phyloP scores from a whole-genome alignment of 2,888 invertebrate species.

The Noctua comes region DNA sequence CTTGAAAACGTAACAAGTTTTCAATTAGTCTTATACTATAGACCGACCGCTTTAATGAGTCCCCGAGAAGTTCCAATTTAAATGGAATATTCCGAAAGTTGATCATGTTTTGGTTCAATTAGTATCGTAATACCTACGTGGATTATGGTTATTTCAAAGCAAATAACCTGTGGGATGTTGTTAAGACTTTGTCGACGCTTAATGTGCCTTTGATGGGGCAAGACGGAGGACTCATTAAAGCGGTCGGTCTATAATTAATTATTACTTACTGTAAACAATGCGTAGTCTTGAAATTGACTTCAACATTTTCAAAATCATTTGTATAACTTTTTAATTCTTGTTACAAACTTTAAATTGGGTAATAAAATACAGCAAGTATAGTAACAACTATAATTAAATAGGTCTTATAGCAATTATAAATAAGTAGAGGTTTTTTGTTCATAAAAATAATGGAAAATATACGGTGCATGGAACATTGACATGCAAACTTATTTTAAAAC shows the following conservation, averaged over 20 bases:
- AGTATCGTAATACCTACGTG: too few species aligned
- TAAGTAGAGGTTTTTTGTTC: constrained; percentile 36
- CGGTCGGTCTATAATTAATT: not conserved
- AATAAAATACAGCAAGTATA: constrained; percentile 26
- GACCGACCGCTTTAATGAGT: too few species aligned
- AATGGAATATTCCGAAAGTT: too few species aligned
- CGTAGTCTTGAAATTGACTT: constrained; percentile 14
- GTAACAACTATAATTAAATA: constrained; percentile 39
- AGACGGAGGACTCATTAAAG: too few species aligned
- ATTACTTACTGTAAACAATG: not conserved
- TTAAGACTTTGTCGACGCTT: too few species aligned
- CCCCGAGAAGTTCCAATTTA: too few species aligned
- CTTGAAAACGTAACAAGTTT: not conserved
- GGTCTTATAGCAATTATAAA: constrained; percentile 27
- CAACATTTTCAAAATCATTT: not conserved
- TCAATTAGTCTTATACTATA: not conserved
- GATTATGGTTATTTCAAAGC: too few species aligned
- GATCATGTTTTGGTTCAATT: too few species aligned
- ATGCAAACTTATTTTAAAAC: not conserved
- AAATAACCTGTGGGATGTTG: too few species aligned
- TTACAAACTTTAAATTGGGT: not conserved
- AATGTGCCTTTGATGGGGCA: too few species aligned
- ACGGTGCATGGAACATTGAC: not conserved
- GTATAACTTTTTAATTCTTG: not conserved
- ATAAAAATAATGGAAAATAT: constrained; percentile 25